A percentile compares a stretch with the other conserved stretches of the same genome.
phyloP scores from a whole-genome alignment of 2,797 vertebrate genomes.

The Pipistrellus nathusii region DNA sequence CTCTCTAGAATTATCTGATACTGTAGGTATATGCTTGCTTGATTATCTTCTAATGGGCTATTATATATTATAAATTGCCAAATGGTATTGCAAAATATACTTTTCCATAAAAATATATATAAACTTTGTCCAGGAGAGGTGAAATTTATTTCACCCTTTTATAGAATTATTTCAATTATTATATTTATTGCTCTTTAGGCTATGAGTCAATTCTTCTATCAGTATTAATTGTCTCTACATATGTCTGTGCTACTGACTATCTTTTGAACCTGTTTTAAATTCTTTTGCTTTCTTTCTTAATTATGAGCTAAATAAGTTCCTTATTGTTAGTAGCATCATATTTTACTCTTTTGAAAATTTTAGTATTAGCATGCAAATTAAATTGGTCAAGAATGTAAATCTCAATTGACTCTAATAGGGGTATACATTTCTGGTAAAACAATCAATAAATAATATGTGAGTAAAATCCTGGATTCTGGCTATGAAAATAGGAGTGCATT shows the following conservation, averaged over 20 bases:
- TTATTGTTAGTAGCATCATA: not conserved
- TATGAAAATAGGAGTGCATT: not conserved
- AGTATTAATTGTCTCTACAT: not conserved
- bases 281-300: not conserved
- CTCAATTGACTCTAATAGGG: not conserved
- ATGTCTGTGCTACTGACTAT: not conserved
- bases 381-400: not conserved
- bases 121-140: not conserved
- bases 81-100: not conserved
- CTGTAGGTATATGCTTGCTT: not conserved
- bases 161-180: not conserved
- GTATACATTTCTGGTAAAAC: not conserved
- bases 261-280: not conserved
- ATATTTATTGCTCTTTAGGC: not conserved
- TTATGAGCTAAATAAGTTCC: not conserved
- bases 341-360: conserved; percentile 17
- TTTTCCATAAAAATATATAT: not conserved
- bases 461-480: not conserved
- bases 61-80: not conserved
- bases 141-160: not conserved
- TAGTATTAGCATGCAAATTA: not conserved
- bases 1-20: not conserved
- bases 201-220: not conserved
- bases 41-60: not conserved
- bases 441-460: not conserved